phyloP scores from a whole-genome alignment of 64 coral and sea anemone genomes.

The Montipora efflorescens region DNA sequence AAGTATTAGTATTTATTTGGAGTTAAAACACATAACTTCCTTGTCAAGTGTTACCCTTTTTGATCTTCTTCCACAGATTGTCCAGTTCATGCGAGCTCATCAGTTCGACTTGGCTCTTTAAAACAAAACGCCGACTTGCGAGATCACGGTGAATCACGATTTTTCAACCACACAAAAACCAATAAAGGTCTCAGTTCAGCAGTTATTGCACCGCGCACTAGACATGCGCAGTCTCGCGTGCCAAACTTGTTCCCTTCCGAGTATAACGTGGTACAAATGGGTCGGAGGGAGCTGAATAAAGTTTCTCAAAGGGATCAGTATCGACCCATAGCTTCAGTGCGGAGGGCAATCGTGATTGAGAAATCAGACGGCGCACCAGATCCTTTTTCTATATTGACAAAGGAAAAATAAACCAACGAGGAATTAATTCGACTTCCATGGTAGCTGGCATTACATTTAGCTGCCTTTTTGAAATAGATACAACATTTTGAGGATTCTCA shows the following conservation, averaged over 20 bases:
- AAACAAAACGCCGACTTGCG: background rate
- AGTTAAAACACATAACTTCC: too few species aligned
- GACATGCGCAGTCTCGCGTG: background rate
- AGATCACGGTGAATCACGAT: background rate
- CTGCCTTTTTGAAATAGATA: background rate
- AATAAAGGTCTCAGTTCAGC: background rate
- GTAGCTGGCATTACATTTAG: background rate
- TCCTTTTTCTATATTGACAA: conserved; percentile 24
- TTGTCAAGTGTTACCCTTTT: background rate
- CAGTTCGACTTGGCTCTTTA: background rate
- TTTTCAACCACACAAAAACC: background rate
- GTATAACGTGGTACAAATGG: background rate
- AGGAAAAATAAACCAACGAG: background rate
- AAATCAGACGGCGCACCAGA: background rate
- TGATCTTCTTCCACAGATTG: background rate
- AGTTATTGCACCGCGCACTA: background rate
- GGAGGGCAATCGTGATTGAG: conserved; percentile 29
- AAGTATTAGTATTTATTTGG: too few species aligned
- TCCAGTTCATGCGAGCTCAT: background rate
- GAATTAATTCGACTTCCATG: too few species aligned
- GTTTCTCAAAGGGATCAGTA: background rate
- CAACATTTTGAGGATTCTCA: background rate
- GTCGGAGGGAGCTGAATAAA: background rate
- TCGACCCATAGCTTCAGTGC: background rate
- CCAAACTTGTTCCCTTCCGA: background rate